Conservation (phyloP, 2,888 invertebrate species). For the Slavum lentiscoides region DNA sequence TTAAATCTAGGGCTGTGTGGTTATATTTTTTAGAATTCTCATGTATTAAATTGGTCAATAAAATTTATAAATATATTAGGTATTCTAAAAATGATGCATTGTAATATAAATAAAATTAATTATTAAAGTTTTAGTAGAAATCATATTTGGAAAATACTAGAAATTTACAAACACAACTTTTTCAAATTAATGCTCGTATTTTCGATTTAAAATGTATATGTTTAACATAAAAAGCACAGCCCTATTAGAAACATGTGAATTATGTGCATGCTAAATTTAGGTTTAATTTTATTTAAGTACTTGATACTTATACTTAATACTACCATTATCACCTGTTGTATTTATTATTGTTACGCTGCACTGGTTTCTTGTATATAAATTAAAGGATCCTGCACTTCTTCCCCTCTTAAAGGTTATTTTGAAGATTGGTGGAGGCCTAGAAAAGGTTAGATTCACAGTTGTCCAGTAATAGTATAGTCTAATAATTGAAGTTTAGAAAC, state of each 20-base stretch:
- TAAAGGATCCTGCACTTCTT: slow-evolving; percentile 71
- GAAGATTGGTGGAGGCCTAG: slow-evolving; percentile 97
- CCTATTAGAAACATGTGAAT: not conserved
- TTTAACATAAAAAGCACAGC: not conserved
- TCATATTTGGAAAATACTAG: no score
- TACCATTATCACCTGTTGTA: slow-evolving; percentile 39
- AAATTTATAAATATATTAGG: not conserved
- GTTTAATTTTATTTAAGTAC: slow-evolving; percentile 20
- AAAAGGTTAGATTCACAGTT: slow-evolving; percentile 70
- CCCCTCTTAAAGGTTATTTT: slow-evolving; percentile 82
- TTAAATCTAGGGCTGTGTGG: not conserved
- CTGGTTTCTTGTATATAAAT: slow-evolving; percentile 54
- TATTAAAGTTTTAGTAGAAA: no score
- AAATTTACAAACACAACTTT: no score
- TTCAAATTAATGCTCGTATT: no score
- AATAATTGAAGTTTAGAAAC: slow-evolving; percentile 4
- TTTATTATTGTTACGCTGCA: slow-evolving; percentile 54
- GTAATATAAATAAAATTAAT: no score
- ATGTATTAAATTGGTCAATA: not conserved
- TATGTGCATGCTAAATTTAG: slow-evolving; percentile 22
- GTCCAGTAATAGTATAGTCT: slow-evolving; percentile 62
- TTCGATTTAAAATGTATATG: not conserved
- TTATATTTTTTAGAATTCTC: not conserved
- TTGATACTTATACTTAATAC: slow-evolving; percentile 18
- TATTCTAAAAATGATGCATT: not conserved